These are phyloP conservation scores for Myripristis murdjan DNA, from an alignment of 2,797 vertebrate genomes.

Conservation along the genomic window DNA sequence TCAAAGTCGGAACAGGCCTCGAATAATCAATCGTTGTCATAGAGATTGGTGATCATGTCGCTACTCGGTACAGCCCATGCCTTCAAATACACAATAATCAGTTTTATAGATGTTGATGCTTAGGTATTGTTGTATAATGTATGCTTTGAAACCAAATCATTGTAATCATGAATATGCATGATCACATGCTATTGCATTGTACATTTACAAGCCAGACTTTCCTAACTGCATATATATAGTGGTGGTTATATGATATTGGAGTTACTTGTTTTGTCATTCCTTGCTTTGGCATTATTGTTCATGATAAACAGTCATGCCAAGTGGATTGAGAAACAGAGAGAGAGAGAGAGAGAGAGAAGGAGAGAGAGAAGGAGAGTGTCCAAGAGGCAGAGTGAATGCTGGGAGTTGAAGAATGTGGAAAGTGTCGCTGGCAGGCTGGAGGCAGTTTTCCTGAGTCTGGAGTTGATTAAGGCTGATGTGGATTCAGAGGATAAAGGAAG, in stretches of 20 bases:
- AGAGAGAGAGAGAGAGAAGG: neutral
- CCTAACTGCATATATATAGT: too few relatives aligned
- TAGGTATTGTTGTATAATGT: too few relatives aligned
- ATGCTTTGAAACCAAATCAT: too few relatives aligned
- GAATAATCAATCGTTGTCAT: neutral
- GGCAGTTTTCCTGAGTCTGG: conserved; percentile 43
- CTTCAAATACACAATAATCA: too few relatives aligned
- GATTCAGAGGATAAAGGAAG: conserved; percentile 44
- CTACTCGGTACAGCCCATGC: too few relatives aligned
- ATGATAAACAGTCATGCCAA: neutral
- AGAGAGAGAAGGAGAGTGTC: conserved; percentile 10
- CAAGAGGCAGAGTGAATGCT: conserved; percentile 11
- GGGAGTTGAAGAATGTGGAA: conserved; percentile 35
- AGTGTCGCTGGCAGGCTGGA: conserved; percentile 16
- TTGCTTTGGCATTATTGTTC: neutral
- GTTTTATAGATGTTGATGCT: too few relatives aligned
- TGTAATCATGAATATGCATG: too few relatives aligned
- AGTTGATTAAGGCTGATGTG: conserved; percentile 37
- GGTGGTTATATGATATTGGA: too few relatives aligned
- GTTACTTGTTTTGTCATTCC: too few relatives aligned
- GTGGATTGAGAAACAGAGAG: neutral
- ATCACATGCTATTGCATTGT: too few relatives aligned
- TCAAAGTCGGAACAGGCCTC: neutral
- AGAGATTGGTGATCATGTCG: neutral
- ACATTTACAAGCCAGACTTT: too few relatives aligned